Conservation (phyloP, 2,888 invertebrate species). For the Pecten maximus region DNA sequence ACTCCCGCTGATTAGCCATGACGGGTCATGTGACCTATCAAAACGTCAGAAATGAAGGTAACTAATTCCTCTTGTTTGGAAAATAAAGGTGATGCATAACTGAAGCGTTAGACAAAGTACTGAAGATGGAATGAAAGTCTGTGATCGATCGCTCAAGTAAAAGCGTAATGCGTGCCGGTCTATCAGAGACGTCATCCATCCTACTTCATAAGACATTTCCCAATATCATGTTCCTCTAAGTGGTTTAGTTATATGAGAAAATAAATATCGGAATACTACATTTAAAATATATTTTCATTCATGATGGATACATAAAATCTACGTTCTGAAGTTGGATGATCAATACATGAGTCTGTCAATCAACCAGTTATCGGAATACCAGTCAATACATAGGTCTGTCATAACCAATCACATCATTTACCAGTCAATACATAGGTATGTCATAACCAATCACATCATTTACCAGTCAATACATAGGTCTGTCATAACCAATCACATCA, state of each 20-base stretch:
- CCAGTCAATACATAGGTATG: too few species aligned
- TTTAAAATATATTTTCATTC: background rate
- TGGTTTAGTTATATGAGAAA: background rate
- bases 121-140: background rate
- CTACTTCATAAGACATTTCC: background rate
- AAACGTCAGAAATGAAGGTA: background rate
- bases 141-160: background rate
- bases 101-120: background rate
- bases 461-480: too few species aligned
- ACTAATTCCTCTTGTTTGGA: background rate
- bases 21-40: background rate
- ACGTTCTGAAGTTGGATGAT: background rate
- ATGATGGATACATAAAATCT: background rate
- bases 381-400: too few species aligned
- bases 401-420: too few species aligned
- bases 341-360: too few species aligned
- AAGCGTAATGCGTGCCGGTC: background rate
- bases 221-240: background rate
- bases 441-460: too few species aligned
- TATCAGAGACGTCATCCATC: background rate
- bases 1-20: background rate
- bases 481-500: too few species aligned
- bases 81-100: background rate
- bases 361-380: too few species aligned
- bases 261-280: background rate